These are phyloP conservation scores for Amazonetta brasiliensis DNA, from an alignment of 2,797 vertebrate genomes.

Conservation along the genomic window DNA sequence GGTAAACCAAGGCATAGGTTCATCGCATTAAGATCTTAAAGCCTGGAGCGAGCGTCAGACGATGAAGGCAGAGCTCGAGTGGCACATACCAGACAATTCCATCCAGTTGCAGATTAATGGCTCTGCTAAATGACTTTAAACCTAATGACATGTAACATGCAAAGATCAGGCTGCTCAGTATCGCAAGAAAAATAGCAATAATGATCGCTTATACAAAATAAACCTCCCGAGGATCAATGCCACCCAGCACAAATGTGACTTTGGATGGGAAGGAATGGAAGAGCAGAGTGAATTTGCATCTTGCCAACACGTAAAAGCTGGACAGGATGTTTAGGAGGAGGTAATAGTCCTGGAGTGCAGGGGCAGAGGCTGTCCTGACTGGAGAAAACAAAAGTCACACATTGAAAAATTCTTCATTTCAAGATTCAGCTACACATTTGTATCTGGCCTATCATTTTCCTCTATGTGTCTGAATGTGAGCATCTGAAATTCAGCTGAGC, in stretches of 20 bases:
- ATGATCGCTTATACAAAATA: background rate
- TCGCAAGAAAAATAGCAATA: background rate
- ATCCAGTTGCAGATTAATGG: background rate
- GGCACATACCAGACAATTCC: slow-evolving; percentile 16
- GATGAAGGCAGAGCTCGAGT: background rate
- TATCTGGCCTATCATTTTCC: background rate
- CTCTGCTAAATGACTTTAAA: slow-evolving; percentile 11
- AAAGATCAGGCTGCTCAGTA: background rate
- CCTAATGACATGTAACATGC: background rate
- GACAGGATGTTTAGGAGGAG: background rate
- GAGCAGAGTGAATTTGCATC: background rate
- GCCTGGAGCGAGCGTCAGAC: background rate
- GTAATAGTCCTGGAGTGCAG: fast-evolving
- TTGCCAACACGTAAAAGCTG: fast-evolving
- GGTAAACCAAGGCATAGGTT: slow-evolving; percentile 15
- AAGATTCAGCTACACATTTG: background rate
- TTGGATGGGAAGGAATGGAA: background rate
- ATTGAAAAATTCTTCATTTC: background rate
- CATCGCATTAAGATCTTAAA: background rate
- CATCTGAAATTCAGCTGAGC: background rate
- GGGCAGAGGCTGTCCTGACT: background rate
- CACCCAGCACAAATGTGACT: background rate
- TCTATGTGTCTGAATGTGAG: fast-evolving
- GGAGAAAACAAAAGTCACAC: background rate
- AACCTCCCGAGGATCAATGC: background rate